These are phyloP conservation scores for Meandrina meandrites DNA, from an alignment of 92 coral and sea anemone species.

Conservation along the genomic window DNA sequence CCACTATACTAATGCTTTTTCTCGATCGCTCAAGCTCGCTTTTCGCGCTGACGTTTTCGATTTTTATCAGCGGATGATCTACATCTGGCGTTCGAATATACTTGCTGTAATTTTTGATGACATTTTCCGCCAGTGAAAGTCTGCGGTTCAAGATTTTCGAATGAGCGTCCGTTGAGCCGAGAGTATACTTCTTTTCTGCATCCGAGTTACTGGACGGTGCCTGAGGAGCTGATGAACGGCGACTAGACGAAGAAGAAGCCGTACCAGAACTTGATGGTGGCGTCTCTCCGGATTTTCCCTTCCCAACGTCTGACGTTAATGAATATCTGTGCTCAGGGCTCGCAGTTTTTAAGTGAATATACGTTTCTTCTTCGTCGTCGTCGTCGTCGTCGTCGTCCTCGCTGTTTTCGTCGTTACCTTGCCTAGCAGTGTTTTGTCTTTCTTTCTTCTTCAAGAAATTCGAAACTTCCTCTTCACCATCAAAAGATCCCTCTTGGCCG, in stretches of 20 bases:
- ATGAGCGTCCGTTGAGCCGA: slow-evolving; percentile 46
- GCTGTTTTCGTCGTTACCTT: slow-evolving; percentile 11
- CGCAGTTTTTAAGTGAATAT: slow-evolving; percentile 22
- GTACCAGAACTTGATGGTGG: not conserved
- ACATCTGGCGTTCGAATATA: slow-evolving; percentile 52
- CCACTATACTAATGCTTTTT: not conserved
- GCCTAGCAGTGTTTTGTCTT: not conserved
- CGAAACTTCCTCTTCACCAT: slow-evolving; percentile 23
- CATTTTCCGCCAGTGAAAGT: slow-evolving; percentile 55
- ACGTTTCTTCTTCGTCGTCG: slow-evolving; percentile 27
- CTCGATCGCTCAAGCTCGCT: slow-evolving; percentile 2
- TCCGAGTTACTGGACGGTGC: not conserved
- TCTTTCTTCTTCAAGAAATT: slow-evolving; percentile 26
- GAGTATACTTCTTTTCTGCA: slow-evolving; percentile 21
- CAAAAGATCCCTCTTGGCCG: slow-evolving; percentile 1
- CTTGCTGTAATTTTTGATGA: slow-evolving; percentile 54
- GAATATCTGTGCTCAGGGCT: slow-evolving; percentile 9
- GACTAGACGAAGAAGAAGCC: slow-evolving; percentile 9
- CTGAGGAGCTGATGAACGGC: slow-evolving; percentile 34
- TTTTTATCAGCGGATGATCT: not conserved
- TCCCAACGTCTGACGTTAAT: not conserved
- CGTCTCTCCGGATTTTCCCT: not conserved
- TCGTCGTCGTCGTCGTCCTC: slow-evolving; percentile 37
- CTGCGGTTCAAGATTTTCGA: slow-evolving; percentile 48
- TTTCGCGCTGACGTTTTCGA: not conserved